These are phyloP conservation scores for Macrotis lagotis DNA, from an alignment of 2,113 vertebrate species.

Conservation along the genomic window DNA sequence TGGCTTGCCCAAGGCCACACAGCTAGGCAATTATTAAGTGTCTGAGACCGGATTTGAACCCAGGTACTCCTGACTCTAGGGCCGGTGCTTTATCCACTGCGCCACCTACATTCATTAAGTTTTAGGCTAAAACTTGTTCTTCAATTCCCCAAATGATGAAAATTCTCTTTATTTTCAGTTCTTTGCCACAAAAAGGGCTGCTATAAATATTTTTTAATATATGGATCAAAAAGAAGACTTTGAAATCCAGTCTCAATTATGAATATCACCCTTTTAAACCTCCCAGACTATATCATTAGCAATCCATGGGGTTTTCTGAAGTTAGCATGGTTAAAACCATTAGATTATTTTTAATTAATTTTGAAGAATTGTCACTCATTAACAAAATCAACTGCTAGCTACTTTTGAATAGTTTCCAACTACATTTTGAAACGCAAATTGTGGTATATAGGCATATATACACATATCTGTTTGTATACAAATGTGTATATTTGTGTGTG, in stretches of 20 bases:
- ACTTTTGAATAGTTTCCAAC: conserved; percentile 26
- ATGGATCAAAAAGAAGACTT: conserved; percentile 21
- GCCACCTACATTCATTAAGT: background rate
- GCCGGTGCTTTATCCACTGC: too few relatives aligned
- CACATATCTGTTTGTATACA: background rate
- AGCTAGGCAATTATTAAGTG: too few relatives aligned
- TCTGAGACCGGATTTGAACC: too few relatives aligned
- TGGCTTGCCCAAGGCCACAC: too few relatives aligned
- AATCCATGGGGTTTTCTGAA: conserved; percentile 9
- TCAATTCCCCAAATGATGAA: background rate
- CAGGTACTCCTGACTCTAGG: too few relatives aligned
- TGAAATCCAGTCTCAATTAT: conserved; percentile 28
- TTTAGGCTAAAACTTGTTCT: background rate
- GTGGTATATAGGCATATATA: background rate
- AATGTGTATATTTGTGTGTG: too few relatives aligned
- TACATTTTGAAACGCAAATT: conserved; percentile 43
- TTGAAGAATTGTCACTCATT: conserved; percentile 26
- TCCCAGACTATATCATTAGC: conserved; percentile 14
- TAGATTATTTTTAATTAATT: conserved; percentile 48
- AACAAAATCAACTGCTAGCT: conserved; percentile 40
- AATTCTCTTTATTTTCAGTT: background rate
- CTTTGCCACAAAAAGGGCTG: background rate
- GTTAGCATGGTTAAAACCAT: conserved; percentile 20
- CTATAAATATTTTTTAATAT: conserved; percentile 13
- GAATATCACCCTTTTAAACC: background rate